Percentiles rank a stretch among this genome's conserved stretches.
Conservation (phyloP, 2,797 vertebrate species). For the Clarias fuscus region DNA sequence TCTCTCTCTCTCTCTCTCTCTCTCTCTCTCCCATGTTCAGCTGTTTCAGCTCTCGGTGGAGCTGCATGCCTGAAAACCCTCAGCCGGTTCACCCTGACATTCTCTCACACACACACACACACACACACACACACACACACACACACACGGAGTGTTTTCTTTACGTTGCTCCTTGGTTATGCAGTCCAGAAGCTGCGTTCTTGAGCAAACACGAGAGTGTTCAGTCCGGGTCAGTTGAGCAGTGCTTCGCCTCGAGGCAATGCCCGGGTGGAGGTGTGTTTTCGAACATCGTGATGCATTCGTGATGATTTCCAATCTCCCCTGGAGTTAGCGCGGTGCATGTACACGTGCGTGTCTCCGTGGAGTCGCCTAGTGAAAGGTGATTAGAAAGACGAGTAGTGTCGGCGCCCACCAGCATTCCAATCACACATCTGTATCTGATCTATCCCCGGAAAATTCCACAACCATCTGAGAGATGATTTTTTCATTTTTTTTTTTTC, state of each 20-base stretch:
- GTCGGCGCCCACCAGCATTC: constrained; percentile 23
- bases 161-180: neutral
- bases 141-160: neutral
- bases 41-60: constrained; percentile 8
- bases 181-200: neutral
- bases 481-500: constrained; percentile 61
- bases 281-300: neutral
- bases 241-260: constrained; percentile 34
- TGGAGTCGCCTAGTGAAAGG: neutral
- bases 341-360: constrained; percentile 3
- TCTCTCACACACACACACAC: too few relatives aligned
- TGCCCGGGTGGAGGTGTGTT: neutral
- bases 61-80: constrained; percentile 18
- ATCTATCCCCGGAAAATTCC: constrained; percentile 44
- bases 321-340: constrained; percentile 8
- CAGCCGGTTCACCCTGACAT: neutral
- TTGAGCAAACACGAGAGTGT: constrained; percentile 12
- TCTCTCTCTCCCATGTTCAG: neutral
- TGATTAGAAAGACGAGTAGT: constrained; percentile 34
- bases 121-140: too few relatives aligned
- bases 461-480: constrained; percentile 38
- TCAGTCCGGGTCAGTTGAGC: constrained; percentile 9
- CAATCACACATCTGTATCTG: constrained; percentile 54
- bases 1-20: neutral
- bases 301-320: constrained; percentile 18